Percentiles rank a stretch among this genome's conserved stretches.
phyloP scores from a whole-genome alignment of 2,797 vertebrate genomes.

The Sebastes wilsoni region DNA sequence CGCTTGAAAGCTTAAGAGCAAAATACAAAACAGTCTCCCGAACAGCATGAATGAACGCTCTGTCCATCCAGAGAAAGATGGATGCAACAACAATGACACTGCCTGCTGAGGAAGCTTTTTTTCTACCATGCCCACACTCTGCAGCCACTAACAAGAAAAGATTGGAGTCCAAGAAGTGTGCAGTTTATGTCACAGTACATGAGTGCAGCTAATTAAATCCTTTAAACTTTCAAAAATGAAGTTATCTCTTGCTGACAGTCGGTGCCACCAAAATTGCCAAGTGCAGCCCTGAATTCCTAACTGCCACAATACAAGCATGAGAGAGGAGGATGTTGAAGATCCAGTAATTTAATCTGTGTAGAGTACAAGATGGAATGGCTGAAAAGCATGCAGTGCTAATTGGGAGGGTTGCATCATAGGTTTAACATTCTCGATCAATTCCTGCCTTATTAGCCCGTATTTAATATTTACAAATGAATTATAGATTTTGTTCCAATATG shows the following conservation, averaged over 20 bases:
- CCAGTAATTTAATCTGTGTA: slow-evolving; percentile 18
- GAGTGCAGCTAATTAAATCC: slow-evolving; percentile 64
- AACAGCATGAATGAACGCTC: slow-evolving; percentile 15
- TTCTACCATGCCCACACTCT: not conserved
- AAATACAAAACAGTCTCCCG: slow-evolving; percentile 41
- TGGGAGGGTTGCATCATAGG: slow-evolving; percentile 16
- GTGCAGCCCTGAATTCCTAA: slow-evolving; percentile 24
- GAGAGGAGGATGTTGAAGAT: slow-evolving; percentile 4
- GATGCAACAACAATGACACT: slow-evolving; percentile 25
- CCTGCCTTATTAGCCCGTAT: not conserved
- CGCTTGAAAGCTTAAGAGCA: slow-evolving; percentile 28
- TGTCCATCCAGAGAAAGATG: slow-evolving; percentile 30
- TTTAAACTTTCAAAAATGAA: slow-evolving; percentile 42
- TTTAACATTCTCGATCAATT: slow-evolving; percentile 18
- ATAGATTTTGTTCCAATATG: not conserved
- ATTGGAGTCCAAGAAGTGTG: slow-evolving; percentile 37
- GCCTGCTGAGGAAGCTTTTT: slow-evolving; percentile 43
- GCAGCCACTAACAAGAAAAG: slow-evolving; percentile 11
- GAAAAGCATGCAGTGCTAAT: slow-evolving; percentile 12
- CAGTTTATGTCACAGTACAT: slow-evolving; percentile 45
- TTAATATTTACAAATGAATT: not conserved
- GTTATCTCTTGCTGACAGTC: slow-evolving; percentile 64
- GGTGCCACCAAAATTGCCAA: slow-evolving; percentile 21
- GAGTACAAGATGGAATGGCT: not conserved
- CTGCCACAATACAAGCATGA: not conserved